These are phyloP conservation scores for Anseranas semipalmata DNA, from an alignment of 2,113 vertebrate genomes.

Conservation along the genomic window DNA sequence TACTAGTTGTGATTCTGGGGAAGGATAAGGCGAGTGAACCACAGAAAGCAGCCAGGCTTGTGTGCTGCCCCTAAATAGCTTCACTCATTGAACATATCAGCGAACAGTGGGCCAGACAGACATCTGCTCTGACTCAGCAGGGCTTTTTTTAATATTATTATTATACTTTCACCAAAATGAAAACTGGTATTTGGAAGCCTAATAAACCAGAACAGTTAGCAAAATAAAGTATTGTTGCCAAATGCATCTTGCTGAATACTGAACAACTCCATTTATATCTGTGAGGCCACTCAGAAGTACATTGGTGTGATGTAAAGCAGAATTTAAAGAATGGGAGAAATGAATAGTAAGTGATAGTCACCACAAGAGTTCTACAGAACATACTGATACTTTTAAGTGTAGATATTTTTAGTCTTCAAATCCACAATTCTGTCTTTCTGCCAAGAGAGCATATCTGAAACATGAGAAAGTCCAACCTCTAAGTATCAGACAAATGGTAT, in stretches of 20 bases:
- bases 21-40: fast-evolving
- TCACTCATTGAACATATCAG: fast-evolving
- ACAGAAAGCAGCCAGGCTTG: neutral
- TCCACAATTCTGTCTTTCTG: neutral
- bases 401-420: neutral
- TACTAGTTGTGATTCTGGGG: neutral
- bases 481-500: neutral
- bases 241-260: neutral
- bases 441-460: neutral
- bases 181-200: neutral
- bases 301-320: neutral
- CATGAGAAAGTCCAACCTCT: fast-evolving
- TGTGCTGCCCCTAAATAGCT: neutral
- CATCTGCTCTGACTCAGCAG: neutral
- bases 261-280: neutral
- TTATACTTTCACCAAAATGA: neutral
- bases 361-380: neutral
- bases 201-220: neutral
- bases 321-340: neutral
- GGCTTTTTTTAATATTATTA: neutral
- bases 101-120: neutral
- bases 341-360: neutral
- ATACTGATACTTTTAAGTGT: neutral
- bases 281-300: neutral
- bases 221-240: neutral